Evolutionary conservation across 1,140 invertebrate species (phyloP).

Genomic region (Andricus grossulariae): DNA sequence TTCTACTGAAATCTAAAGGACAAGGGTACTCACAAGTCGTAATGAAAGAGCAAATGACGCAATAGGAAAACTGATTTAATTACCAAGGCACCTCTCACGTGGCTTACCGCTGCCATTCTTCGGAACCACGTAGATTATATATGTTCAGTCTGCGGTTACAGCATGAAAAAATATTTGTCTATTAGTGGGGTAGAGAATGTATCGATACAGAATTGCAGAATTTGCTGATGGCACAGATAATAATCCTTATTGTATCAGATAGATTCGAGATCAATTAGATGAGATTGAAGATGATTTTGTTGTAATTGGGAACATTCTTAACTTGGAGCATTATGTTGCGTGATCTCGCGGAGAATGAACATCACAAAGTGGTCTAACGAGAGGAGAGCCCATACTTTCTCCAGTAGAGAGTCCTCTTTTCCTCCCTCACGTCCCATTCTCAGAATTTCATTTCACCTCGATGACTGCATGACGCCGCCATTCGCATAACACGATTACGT

Average conservation of each 20-base stretch:
- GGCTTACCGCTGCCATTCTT: too few relatives aligned
- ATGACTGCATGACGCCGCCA: conserved; percentile 27
- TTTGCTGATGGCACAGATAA: too few relatives aligned
- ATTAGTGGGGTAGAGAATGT: too few relatives aligned
- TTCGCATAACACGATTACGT: conserved; percentile 46
- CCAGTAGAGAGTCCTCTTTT: conserved; percentile 29
- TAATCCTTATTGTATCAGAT: neutral
- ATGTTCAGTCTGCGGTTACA: too few relatives aligned
- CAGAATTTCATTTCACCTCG: conserved; percentile 40
- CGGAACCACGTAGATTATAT: too few relatives aligned
- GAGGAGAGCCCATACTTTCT: conserved; percentile 53
- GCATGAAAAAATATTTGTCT: too few relatives aligned
- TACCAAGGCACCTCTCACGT: too few relatives aligned
- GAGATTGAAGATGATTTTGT: neutral
- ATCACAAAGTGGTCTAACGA: conserved; percentile 43
- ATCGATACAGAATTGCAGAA: too few relatives aligned
- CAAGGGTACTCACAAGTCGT: too few relatives aligned
- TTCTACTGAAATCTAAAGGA: too few relatives aligned
- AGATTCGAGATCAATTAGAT: neutral
- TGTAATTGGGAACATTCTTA: conserved; percentile 5
- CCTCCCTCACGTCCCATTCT: conserved; percentile 35
- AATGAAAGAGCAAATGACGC: too few relatives aligned
- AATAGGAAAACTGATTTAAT: too few relatives aligned
- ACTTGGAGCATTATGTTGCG: neutral
- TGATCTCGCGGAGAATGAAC: neutral